phyloP scores from a whole-genome alignment of 2,888 invertebrate species.

The Lepidocyrtoides sp. region DNA sequence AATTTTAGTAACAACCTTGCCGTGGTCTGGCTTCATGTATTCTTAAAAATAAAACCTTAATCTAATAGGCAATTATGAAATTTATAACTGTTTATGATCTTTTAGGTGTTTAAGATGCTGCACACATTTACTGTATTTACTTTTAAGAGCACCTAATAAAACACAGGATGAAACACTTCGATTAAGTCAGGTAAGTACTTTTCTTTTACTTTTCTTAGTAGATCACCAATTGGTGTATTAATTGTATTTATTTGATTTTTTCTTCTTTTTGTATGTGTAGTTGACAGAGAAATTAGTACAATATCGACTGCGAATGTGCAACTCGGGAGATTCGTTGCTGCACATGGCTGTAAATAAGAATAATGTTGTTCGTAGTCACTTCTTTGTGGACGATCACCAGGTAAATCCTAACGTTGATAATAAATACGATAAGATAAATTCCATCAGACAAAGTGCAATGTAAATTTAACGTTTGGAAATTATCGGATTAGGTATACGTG shows the following conservation, averaged over 20 bases:
- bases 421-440: constrained; percentile 54
- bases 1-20: constrained; percentile 86
- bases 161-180: constrained; percentile 78
- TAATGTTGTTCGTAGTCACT: constrained; percentile 92
- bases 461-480: background rate
- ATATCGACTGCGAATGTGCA: constrained; percentile 90
- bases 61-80: too few species aligned
- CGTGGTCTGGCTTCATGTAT: too few species aligned
- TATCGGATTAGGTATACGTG: constrained; percentile 86
- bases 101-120: constrained; percentile 90
- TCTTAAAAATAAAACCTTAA: too few species aligned
- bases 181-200: constrained; percentile 84
- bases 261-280: constrained; percentile 79
- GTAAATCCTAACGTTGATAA: constrained; percentile 86
- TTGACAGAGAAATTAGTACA: constrained; percentile 87
- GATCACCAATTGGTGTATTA: too few species aligned
- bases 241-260: too few species aligned
- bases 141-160: constrained; percentile 89
- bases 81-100: background rate
- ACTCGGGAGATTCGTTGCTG: constrained; percentile 92
- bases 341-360: constrained; percentile 94
- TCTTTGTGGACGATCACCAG: constrained; percentile 91
- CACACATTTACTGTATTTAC: constrained; percentile 92
- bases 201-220: too few species aligned
- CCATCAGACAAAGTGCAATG: background rate